A percentile compares a stretch with the other conserved stretches of the same genome.
Evolutionary conservation across 2,113 vertebrate genomes (phyloP).

Genomic region (Todiramphus chloris): DNA sequence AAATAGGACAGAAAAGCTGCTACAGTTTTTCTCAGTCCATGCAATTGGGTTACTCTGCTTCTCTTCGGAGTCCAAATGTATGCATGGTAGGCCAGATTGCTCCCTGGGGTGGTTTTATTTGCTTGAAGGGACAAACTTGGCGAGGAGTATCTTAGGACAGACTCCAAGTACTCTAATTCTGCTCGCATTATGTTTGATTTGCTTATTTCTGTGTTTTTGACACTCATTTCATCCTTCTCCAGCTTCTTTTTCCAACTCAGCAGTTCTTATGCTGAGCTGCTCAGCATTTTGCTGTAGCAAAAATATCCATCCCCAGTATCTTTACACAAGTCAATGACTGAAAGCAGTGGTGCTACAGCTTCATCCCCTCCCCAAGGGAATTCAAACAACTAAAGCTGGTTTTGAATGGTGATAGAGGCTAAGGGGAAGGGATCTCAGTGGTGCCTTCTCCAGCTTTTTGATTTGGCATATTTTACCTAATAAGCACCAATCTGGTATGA

Average conservation of each 20-base stretch:
- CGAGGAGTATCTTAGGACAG: conserved; percentile 32
- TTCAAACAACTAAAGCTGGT: background rate
- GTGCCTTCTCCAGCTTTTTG: background rate
- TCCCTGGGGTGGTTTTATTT: conserved; percentile 37
- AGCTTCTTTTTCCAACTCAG: conserved; percentile 46
- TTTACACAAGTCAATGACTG: background rate
- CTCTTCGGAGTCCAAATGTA: conserved; percentile 29
- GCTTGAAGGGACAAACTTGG: conserved; percentile 51
- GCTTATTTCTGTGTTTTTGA: conserved; percentile 33
- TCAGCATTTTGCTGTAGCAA: conserved; percentile 10
- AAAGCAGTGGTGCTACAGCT: background rate
- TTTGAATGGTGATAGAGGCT: background rate
- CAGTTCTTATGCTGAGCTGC: conserved; percentile 40
- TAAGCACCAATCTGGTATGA: background rate
- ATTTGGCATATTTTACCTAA: background rate
- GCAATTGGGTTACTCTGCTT: conserved; percentile 39
- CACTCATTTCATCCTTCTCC: conserved; percentile 52
- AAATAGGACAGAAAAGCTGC: background rate
- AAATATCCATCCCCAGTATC: background rate
- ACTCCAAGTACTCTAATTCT: conserved; percentile 44
- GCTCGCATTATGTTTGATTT: conserved; percentile 32
- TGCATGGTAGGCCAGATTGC: background rate
- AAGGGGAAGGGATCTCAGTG: background rate
- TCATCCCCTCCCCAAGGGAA: background rate
- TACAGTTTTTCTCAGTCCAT: background rate